Evolutionary conservation across 2,888 invertebrate genomes (phyloP).

Genomic region (Cloeon dipterum): DNA sequence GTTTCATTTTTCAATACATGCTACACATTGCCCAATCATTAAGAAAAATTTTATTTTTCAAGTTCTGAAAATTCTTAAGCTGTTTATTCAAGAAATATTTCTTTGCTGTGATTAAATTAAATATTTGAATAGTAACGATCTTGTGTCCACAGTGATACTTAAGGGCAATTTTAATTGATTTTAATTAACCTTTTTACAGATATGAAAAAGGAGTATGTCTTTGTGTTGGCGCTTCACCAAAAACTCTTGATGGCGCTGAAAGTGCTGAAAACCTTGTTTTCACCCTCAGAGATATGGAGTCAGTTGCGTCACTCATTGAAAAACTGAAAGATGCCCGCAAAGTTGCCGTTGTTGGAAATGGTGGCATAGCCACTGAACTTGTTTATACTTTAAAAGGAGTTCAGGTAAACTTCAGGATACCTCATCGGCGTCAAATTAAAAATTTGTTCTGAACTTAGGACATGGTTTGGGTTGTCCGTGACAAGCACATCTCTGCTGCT

Average conservation of each 20-base stretch:
- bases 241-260: constrained; percentile 28
- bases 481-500: constrained; percentile 75
- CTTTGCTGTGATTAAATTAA: no score
- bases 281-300: constrained; percentile 87
- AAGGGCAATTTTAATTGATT: no score
- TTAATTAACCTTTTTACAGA: no score
- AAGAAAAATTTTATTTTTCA: no score
- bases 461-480: constrained; percentile 84
- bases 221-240: constrained; percentile 77
- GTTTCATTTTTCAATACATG: no score
- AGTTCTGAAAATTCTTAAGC: no score
- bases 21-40: no score
- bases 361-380: constrained; percentile 95
- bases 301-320: constrained; percentile 54
- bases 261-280: constrained; percentile 34
- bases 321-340: constrained; percentile 40
- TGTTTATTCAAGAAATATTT: no score
- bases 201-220: constrained; percentile 36
- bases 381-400: constrained; percentile 67
- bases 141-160: no score
- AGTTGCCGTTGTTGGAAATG: constrained; percentile 82
- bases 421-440: no score
- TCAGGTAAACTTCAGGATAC: neutral
- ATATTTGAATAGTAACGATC: no score
- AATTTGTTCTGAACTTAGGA: no score